These are phyloP conservation scores for Engraulis encrasicolus DNA, from an alignment of 2,113 vertebrate species.

Conservation along the genomic window DNA sequence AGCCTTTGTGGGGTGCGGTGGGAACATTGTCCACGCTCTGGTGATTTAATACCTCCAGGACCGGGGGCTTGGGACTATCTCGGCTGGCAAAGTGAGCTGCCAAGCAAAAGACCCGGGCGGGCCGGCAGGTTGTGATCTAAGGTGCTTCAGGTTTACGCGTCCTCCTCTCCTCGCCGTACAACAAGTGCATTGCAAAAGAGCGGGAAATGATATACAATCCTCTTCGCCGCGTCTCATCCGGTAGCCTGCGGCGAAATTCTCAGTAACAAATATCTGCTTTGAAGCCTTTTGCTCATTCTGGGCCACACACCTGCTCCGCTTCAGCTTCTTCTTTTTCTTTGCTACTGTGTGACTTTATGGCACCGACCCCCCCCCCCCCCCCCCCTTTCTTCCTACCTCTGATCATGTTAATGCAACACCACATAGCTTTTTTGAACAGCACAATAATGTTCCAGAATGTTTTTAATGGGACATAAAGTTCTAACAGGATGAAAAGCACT, in stretches of 20 bases:
- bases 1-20: conserved; percentile 66
- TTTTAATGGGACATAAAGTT: no score
- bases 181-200: neutral
- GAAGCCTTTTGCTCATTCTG: neutral
- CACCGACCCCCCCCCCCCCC: no score
- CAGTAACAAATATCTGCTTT: neutral
- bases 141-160: neutral
- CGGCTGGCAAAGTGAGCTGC: conserved; percentile 47
- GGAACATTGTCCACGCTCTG: conserved; percentile 71
- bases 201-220: conserved; percentile 3
- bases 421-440: no score
- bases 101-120: no score
- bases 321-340: neutral
- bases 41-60: conserved; percentile 56
- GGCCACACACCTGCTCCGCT: neutral
- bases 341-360: neutral
- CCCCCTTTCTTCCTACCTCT: neutral
- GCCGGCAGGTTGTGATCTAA: conserved; percentile 21
- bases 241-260: neutral
- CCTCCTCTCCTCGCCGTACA: neutral
- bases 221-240: neutral
- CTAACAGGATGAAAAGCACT: no score
- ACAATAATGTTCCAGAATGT: no score
- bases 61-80: conserved; percentile 42
- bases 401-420: no score